Evolutionary conservation across 2,113 vertebrate species (phyloP), one percentile per base, ranked within the genome.

Genomic region (Channa argus): DNA sequence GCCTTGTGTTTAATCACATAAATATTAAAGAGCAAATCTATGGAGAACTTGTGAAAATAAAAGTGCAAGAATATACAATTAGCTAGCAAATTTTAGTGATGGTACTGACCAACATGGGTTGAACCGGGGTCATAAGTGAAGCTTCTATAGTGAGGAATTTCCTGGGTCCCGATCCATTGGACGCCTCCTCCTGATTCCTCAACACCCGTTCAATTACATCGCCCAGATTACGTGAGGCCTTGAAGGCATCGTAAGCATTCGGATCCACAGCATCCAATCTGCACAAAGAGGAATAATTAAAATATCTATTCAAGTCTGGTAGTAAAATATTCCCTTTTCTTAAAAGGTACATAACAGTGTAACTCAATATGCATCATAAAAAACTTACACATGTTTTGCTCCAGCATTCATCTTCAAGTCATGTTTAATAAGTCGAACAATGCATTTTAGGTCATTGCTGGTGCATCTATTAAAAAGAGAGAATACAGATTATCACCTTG

Each of bases 371-470:
- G 24, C 24, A 37, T 8, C 4, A 68, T 6, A 3, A 39, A 41
- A 51, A 51, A 95, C 98, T 96, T 91, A 99, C 98, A 99, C 96
- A 0, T 99, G 98, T 89, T 99, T 99, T 0, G 98, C 98, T 44
- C 98, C 98, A 0, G 98, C 92, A 34, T 97, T 99, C 96, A 99
- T 99, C 90, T 99, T 98, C 91, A 99, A 83, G 86, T 99, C 98
- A 2, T 99, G 98, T 70, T 99, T 99, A 54, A 99, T 96, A 1
- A 99, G 92, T 56, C 98, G 93, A 82, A 99, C 92, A 91, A 98
- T 95, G 84, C 98, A 98, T 79, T 99, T 99, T 63, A 99, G 92
- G 93, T 99, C 98, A 0, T 99, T 99, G 50, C 95, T 94, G 0
- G 98, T 99, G 80, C 97, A 99, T 89, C 98, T 99, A 82, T 15